A percentile compares a stretch with the other conserved stretches of the same genome.
Conservation (phyloP, 2,888 invertebrate species). For the Autographa pulchrina region DNA sequence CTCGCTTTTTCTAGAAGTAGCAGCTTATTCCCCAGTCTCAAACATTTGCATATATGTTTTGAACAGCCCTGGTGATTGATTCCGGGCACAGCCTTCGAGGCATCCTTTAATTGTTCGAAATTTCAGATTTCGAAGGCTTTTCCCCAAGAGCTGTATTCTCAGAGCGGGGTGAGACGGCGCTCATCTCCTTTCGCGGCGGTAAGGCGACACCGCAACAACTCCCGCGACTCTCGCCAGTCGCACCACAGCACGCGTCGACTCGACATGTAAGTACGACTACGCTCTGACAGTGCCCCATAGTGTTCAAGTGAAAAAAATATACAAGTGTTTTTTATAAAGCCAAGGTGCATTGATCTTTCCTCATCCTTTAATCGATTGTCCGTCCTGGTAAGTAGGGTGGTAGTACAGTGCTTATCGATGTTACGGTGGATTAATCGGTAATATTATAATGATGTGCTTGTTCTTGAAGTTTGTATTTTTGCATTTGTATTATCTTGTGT, state of each 20-base stretch:
- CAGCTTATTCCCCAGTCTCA: background rate
- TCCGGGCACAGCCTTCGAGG: constrained; percentile 39
- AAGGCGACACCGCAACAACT: constrained; percentile 85
- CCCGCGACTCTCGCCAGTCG: constrained; percentile 83
- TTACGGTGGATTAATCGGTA: constrained; percentile 53
- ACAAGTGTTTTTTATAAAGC: constrained; percentile 69
- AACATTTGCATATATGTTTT: background rate
- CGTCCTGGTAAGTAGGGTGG: constrained; percentile 77
- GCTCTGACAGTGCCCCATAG: constrained; percentile 77
- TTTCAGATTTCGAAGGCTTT: constrained; percentile 62
- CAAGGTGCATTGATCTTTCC: constrained; percentile 77
- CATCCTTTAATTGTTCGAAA: constrained; percentile 58
- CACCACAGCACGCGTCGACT: constrained; percentile 89
- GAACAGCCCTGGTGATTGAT: constrained; percentile 24
- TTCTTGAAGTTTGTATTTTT: constrained; percentile 28
- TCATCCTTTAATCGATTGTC: constrained; percentile 52
- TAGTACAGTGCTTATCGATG: constrained; percentile 71
- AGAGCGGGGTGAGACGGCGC: constrained; percentile 77
- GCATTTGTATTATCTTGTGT: constrained; percentile 14
- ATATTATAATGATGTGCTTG: constrained; percentile 41
- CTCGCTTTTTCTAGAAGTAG: background rate
- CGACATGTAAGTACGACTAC: constrained; percentile 87
- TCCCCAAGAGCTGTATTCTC: constrained; percentile 74
- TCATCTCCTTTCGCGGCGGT: constrained; percentile 88
- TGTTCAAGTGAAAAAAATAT: constrained; percentile 78